These are phyloP conservation scores for Eumaeus atala DNA, from an alignment of 1,140 invertebrate species.

Conservation along the genomic window DNA sequence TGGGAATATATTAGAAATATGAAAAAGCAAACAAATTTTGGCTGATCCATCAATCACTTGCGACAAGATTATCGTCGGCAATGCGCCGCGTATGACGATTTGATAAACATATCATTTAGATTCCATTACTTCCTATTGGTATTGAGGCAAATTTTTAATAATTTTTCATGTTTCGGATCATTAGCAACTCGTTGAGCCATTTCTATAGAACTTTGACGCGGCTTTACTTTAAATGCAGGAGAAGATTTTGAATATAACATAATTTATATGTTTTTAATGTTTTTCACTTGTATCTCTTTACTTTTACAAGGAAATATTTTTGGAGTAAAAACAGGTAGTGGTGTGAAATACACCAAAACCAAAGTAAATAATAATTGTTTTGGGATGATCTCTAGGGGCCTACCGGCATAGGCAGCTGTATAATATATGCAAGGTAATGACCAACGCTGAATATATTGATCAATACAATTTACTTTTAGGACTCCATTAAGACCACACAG, in stretches of 20 bases:
- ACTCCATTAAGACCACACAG: too few relatives aligned
- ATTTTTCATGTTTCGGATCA: neutral
- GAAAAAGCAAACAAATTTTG: too few relatives aligned
- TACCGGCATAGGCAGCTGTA: neutral
- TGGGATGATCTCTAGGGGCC: conserved; percentile 1
- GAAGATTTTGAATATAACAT: too few relatives aligned
- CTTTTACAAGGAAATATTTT: neutral
- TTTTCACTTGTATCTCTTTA: too few relatives aligned
- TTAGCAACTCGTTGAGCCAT: too few relatives aligned
- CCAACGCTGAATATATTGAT: too few relatives aligned
- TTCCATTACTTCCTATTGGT: conserved; percentile 4
- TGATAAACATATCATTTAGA: neutral
- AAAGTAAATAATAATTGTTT: conserved; percentile 2
- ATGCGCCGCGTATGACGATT: conserved; percentile 1
- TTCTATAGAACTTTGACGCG: too few relatives aligned
- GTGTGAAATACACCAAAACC: neutral
- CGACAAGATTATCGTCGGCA: neutral
- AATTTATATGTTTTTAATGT: neutral
- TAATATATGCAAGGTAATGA: neutral
- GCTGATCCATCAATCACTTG: neutral
- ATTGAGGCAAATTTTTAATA: conserved; percentile 5
- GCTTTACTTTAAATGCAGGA: neutral
- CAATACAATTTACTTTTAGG: too few relatives aligned
- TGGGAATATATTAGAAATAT: neutral
- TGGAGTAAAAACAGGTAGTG: neutral